Conservation (phyloP, 2,797 vertebrate genomes). For the Halcyon smyrnensis region DNA sequence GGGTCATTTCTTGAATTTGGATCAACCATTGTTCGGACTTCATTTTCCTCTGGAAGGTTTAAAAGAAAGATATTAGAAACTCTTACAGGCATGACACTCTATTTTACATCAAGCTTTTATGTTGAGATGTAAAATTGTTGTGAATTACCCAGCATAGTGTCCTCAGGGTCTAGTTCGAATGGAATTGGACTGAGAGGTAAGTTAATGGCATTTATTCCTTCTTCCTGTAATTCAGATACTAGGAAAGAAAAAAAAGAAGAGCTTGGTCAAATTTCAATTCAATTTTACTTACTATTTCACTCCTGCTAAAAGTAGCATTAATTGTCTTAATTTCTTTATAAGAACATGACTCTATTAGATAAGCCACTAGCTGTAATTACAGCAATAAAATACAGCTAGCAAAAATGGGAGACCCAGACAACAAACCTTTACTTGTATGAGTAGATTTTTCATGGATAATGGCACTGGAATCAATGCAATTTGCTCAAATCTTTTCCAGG, state of each 20-base stretch:
- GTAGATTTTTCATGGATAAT: not conserved
- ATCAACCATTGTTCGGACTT: conserved; percentile 97
- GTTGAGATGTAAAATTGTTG: conserved; percentile 25
- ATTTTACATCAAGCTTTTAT: conserved; percentile 45
- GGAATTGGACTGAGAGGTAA: conserved; percentile 96
- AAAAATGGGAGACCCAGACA: not conserved
- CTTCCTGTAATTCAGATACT: conserved; percentile 99
- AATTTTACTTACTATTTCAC: conserved; percentile 17
- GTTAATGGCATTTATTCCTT: conserved; percentile 99
- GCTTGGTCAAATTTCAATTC: conserved; percentile 31
- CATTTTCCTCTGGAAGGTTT: conserved; percentile 91
- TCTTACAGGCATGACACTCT: not conserved
- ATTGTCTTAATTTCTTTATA: conserved; percentile 35
- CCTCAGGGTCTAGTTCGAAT: conserved; percentile 96
- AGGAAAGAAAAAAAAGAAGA: conserved; percentile 56
- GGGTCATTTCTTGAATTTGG: conserved; percentile 93
- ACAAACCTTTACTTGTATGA: not conserved
- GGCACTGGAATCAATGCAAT: not conserved
- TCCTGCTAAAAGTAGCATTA: conserved; percentile 36
- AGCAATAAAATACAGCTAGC: conserved; percentile 24
- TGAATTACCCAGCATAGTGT: conserved; percentile 95
- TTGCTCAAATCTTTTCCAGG: conserved; percentile 1
- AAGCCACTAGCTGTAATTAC: conserved; percentile 23
- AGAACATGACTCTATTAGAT: conserved; percentile 22
- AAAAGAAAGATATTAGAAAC: conserved; percentile 59